Base-by-base conservation (phyloP, 2,113 vertebrate species). In the Myrmophylax atrothorax region DNA sequence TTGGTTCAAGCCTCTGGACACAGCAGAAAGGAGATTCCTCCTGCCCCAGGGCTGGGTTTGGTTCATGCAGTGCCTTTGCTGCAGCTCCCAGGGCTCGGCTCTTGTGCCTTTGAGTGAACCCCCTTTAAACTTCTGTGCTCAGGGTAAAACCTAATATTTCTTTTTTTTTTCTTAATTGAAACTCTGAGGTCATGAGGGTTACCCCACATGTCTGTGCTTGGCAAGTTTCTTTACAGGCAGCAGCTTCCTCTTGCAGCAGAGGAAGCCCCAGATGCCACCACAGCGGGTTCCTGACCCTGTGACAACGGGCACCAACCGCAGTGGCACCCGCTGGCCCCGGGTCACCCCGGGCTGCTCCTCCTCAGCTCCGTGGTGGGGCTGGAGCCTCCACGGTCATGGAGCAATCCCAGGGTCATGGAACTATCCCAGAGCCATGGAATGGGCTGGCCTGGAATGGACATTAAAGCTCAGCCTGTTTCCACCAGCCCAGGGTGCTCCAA, bases 91-190 rank as follows among this genome's bases (percentile, higher is more conserved):
- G 52, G 3, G 37, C 50, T 22, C 29, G 8, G 3, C 47, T 25
- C 37, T 3, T 3, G 22, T 11, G 33, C 5, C 3, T 5, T 3
- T 0, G 9, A 23, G 50, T 2, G 52, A 42, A n/a, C 15, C 24
- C 35, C 24, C 37, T 58, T 25, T 2, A 7, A 44, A 2, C 40
- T 42, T 40, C 42, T 11, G 35, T 7, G 5, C 7, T 31, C n/a
- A 10, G 12, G 13, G 47, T 8, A 2, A 75, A 58, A 2, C 3
- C 29, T 42, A 6, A 15, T 15, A 15, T 20, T 37, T 2, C 22
- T 4, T n/a, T 5, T 24, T 12, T 23, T 23, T n/a, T 23, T 12
- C 9, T 24, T 35, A 9, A 18, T 1, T 0, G 70, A 6, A 66
- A 26, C 42, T 42, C 2, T 12, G 8, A 16, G 42, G 60, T 40